Conservation (phyloP, 2,888 invertebrate species). For the Choreutis nemorana region DNA sequence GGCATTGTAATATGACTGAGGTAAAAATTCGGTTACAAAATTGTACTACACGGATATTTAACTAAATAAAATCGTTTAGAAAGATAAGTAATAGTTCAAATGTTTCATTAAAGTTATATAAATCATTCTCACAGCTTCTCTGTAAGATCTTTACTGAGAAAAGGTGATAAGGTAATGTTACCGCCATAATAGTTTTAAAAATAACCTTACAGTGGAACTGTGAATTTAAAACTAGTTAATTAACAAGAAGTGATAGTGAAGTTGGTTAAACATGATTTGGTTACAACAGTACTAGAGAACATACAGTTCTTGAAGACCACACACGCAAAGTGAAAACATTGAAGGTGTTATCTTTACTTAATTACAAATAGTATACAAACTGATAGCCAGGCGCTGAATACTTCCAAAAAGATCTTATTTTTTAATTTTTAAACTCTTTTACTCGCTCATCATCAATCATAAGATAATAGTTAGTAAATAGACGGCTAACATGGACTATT, state of each 20-base stretch:
- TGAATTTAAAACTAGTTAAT: too few relatives aligned
- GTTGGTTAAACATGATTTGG: background rate
- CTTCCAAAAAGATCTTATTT: too few relatives aligned
- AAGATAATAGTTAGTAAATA: slow-evolving; percentile 10
- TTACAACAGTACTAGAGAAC: background rate
- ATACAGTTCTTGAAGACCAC: slow-evolving; percentile 1
- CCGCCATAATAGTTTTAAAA: slow-evolving; percentile 43
- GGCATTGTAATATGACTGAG: too few relatives aligned
- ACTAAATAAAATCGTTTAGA: slow-evolving; percentile 5
- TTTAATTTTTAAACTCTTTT: too few relatives aligned
- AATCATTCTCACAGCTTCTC: slow-evolving; percentile 48
- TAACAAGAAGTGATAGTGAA: too few relatives aligned
- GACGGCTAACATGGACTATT: slow-evolving; percentile 13
- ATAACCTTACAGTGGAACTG: slow-evolving; percentile 58
- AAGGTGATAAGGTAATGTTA: too few relatives aligned
- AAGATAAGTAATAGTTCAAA: too few relatives aligned
- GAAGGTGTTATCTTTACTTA: too few relatives aligned
- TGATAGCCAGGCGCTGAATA: too few relatives aligned
- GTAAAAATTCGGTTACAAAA: slow-evolving; percentile 7
- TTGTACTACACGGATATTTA: slow-evolving; percentile 3
- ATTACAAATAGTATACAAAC: too few relatives aligned
- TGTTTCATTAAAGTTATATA: too few relatives aligned
- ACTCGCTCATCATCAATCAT: too few relatives aligned
- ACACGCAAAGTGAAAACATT: slow-evolving; percentile 4
- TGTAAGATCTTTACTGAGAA: slow-evolving; percentile 46